Base-by-base conservation (phyloP, 2,113 vertebrate genomes). In the Notiomystis cincta region DNA sequence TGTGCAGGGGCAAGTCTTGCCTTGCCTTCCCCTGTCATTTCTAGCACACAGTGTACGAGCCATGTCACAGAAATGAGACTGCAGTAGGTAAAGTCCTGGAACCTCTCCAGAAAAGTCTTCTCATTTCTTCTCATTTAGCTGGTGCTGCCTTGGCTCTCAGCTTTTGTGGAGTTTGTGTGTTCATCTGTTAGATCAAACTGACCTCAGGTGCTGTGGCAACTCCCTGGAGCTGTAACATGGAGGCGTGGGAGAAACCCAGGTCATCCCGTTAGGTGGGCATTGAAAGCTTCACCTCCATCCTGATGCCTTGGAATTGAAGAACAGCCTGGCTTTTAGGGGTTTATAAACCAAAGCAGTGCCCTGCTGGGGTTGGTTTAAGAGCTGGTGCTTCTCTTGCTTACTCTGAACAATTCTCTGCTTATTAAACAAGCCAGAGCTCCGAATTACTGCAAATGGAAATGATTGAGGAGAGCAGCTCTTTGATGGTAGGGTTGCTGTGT, bases 161-260 rank as follows among this genome's bases (percentile, higher is more conserved):
- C 10, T 44, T 42, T 56, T 67, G 51, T 60, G 31, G 31, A 33
- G 37, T 71, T 71, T 2, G 1, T 44, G 24, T 15, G 10, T 48
- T 87, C 35, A 7, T 28, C 33, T 8, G 6, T 76, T 30, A 38
- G 69, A 54, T 62, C 38, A 27, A 35, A 23, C 33, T 73, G 75
- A 38, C 64, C 20, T 42, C 16, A 1, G 21, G 33, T 73, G 67
- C 62, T 81, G 9, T 1, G 0, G 25, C 54, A n/a, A 1, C 54
- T 81, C 18, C 25, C 30, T 62, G 51, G 25, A 62, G 23, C 1
- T 83, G 48, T 45, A 38, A 48, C 47, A 53, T 64, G 70, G n/a
- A 60, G 27, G 18, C 1, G 0, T 31, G 10, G 2, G 13, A 57
- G 37, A 23, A 79, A 24, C 33, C 0, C n/a, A 25, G 25, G 11